Conservation (phyloP, 37 sponge, comb jelly and placozoan species). For the Halichondria panicea region DNA sequence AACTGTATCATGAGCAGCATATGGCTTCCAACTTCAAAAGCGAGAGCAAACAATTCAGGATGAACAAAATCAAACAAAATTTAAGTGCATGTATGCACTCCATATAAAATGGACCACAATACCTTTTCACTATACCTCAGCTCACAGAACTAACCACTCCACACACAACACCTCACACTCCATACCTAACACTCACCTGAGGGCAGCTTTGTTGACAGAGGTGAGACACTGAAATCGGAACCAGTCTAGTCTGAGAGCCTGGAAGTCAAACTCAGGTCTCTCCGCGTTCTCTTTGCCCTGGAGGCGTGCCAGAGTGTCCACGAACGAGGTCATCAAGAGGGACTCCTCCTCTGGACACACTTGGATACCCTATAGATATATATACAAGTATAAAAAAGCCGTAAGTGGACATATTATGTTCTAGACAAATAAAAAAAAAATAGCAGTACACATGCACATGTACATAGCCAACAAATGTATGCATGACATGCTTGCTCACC, state of each 20-base stretch:
- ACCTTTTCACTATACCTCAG: too few relatives aligned
- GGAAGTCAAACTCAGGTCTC: slow-evolving; percentile 75
- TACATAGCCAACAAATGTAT: too few relatives aligned
- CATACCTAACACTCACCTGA: slow-evolving; percentile 43
- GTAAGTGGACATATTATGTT: neutral
- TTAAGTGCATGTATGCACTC: neutral
- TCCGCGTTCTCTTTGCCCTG: slow-evolving; percentile 64
- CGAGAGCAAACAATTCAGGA: too few relatives aligned
- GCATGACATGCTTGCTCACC: slow-evolving; percentile 16
- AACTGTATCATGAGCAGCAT: neutral
- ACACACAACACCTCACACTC: neutral
- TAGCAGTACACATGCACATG: neutral
- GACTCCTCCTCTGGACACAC: slow-evolving; percentile 92
- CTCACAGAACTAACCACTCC: neutral
- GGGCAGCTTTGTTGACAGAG: slow-evolving; percentile 43
- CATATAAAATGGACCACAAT: too few relatives aligned
- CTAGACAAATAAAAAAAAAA: neutral
- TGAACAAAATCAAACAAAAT: neutral
- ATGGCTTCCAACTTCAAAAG: too few relatives aligned
- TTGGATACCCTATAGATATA: slow-evolving; percentile 54
- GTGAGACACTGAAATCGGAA: slow-evolving; percentile 85
- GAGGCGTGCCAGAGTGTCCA: slow-evolving; percentile 74
- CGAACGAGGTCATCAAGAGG: slow-evolving; percentile 84
- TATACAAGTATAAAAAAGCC: neutral
- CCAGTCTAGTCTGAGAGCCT: slow-evolving; percentile 93